A percentile compares a stretch with the other conserved stretches of the same genome.
These are phyloP conservation scores for Alethe castanea DNA, from an alignment of 2,113 vertebrate genomes.

Conservation along the genomic window DNA sequence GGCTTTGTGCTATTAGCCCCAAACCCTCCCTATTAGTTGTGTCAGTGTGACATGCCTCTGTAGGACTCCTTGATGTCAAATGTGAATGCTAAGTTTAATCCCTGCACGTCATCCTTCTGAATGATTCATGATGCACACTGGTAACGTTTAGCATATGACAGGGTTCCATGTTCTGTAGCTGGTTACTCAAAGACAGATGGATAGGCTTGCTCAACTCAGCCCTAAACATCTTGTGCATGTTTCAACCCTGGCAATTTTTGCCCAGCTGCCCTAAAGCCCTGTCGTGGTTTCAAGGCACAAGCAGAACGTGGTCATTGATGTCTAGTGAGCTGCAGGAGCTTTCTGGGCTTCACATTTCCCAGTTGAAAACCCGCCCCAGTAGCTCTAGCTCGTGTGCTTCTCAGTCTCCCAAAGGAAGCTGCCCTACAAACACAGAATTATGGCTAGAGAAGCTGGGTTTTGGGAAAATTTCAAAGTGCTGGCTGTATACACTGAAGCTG, in stretches of 20 bases:
- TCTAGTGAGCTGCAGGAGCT: accelerated
- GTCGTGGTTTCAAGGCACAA: neutral
- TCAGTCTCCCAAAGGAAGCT: neutral
- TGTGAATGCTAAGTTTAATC: neutral
- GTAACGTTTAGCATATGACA: neutral
- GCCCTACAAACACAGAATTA: neutral
- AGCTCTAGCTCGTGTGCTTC: neutral
- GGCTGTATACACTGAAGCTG: neutral
- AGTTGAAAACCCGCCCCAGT: neutral
- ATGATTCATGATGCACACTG: neutral
- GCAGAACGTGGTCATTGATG: neutral
- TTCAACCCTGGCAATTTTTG: neutral
- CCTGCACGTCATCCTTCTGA: neutral
- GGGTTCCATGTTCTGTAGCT: neutral
- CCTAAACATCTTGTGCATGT: accelerated
- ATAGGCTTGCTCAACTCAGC: neutral
- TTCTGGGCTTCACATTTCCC: neutral
- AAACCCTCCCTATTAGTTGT: neutral
- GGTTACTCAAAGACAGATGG: neutral
- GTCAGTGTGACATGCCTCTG: neutral
- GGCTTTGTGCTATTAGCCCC: neutral
- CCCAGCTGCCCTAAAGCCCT: neutral
- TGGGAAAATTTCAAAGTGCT: neutral
- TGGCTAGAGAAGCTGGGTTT: neutral
- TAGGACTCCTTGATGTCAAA: neutral